Base-by-base conservation (phyloP, 2,797 vertebrate genomes). In the Siniperca scherzeri region DNA sequence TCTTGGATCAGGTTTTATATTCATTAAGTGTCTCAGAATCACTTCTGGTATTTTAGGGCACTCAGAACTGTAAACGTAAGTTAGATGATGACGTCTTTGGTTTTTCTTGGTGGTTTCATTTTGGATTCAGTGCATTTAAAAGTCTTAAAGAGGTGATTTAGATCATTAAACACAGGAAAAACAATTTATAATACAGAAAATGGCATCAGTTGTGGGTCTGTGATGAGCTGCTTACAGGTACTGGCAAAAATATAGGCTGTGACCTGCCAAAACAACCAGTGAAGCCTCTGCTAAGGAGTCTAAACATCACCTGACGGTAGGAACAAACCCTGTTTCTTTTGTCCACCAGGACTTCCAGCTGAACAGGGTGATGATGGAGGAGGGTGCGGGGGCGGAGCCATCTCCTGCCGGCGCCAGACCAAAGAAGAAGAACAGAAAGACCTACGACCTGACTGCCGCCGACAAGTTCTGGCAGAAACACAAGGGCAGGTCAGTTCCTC, bases 401-500 rank as follows among this genome's bases (percentile, higher is more conserved):
- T 96, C 97, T 71, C 97, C 97, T 62, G 94, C 98, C 59, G 98
- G 98, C 57, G 98, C 98, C 87, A 95, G 98, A 93, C 98, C 98
- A 67, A 99, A 99, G 92, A 99, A 98, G 94, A 99, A 99, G 94
- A 98, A 93, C 88, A 98, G 97, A 80, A 99, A 98, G 89, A 97
- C 94, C 65, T 99, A 99, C 42, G 98, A 99, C 93, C 97, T 99
- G 92, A 99, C 97, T 8, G 93, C 95, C 7, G 96, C 96, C 46
- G 98, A 99, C 96, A 97, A 89, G 91, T 99, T 99, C 94, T 99
- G 98, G 98, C 98, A 99, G 92, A 99, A 97, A 64, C 98, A 99
- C 94, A 99, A 98, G 94, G 98, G 98, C 95, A 99, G 98, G 98
- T 99, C 8, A 46, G 91, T 78, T 52, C 21, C 12, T 4, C 30